Evolutionary conservation across 2,888 invertebrate genomes (phyloP), one percentile per base, ranked within the genome.

Genomic region (Campoplex nolae): DNA sequence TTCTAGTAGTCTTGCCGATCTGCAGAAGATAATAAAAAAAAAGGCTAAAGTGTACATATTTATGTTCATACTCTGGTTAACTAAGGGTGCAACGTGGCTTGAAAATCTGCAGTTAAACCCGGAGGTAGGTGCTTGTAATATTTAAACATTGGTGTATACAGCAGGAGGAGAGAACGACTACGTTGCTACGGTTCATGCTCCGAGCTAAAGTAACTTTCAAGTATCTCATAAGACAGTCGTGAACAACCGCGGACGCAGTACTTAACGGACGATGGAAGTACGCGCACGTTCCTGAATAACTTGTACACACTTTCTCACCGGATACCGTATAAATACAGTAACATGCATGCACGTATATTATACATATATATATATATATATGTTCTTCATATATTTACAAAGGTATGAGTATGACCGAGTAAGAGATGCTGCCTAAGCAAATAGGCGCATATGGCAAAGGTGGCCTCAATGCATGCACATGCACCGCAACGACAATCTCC

Each of bases 211-310:
- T 84, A 86, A 86, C 77, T 86, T 71, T 81, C 81, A 78, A 86
- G 86, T 81, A 86, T 84, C 84, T 84, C 84, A 78, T 84, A 86
- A 86, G 86, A 86, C 86, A 81, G 77, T 77, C 81, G 84, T 71
- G 81, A 86, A 84, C 84, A 84, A 84, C 84, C 84, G 77, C 84
- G 74, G 71, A 77, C 74, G 83, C 81, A 84, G 80, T 86, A 86
- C 86, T 86, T 86, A 86, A 77, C 77, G 81, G 77, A 68, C 86
- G 76, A 81, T 81, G 86, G 58, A 86, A 77, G 83, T 65, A 48
- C 58, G 84, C 77, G 83, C 86, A 67, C 83, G 86, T 84, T 81
- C 77, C 73, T 84, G 86, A 84, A 86, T 86, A 86, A 86, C 86
- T 86, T 86, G 81, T 78, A 81, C 84, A 84, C 77, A 73, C 81